Evolutionary conservation across 2,888 invertebrate genomes (phyloP), one percentile per base, ranked within the genome.

Genomic region (Melieria omissa): DNA sequence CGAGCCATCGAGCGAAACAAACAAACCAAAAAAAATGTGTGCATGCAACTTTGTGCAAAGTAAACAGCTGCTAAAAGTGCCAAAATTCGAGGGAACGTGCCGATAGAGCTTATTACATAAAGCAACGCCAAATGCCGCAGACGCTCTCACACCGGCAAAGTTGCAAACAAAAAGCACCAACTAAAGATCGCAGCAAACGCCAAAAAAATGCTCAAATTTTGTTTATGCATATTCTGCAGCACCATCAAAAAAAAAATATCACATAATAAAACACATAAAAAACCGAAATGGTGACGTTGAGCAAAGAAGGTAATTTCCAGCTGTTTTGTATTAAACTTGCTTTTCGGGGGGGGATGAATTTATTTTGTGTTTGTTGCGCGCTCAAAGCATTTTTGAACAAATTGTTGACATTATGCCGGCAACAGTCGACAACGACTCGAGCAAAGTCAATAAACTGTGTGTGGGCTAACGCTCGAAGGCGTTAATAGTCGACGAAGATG

Each of bases 21-120:
- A 14, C 55, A 16, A 4, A 10, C 44, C 12, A 14, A 45, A 45
- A 46, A 52, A 41, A n/a, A n/a, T 1, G 41, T 12, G 12, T 69
- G 69, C 69, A 69, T 69, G 60, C 69, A 69, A 69, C 41, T 69
- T 69, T 69, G 55, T 55, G 41, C 14, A 63, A 41, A 46, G 69
- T 69, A 69, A 69, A 57, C 69, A 69, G 58, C 54, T 49, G 47
- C 46, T 61, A 71, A 71, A 65, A 65, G 57, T 57, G 47, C 42
- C 47, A 57, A 62, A 60, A 52, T 41, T 60, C 5, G 42, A 64
- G 60, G 12, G 55, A 54, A 61, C 60, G 58, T 71, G 65, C 66
- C 66, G 55, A 62, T 71, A 55, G 57, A 62, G 54, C 66, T 66
- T 71, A 66, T 61, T 64, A 71, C 62, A 42, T 44, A 16, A 14